phyloP scores from a whole-genome alignment of 2,113 vertebrate genomes.

The Tautogolabrus adspersus region DNA sequence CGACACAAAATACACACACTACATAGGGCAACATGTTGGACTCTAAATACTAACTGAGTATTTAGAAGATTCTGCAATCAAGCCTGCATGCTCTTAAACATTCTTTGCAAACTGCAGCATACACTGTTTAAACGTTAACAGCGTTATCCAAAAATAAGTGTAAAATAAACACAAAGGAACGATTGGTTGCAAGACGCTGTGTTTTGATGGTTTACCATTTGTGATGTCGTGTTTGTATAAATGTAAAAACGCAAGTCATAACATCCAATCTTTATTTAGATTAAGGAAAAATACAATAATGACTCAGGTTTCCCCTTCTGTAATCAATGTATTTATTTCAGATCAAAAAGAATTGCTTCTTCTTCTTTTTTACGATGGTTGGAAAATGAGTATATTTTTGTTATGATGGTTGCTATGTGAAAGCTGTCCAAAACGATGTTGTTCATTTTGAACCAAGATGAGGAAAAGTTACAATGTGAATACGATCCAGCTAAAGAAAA shows the following conservation, averaged over 20 bases:
- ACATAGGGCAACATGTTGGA: not conserved
- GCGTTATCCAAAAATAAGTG: not conserved
- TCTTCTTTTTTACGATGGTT: not conserved
- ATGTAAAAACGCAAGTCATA: not conserved
- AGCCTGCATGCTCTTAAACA: not conserved
- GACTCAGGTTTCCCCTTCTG: not conserved
- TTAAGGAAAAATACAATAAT: not conserved
- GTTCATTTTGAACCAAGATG: not conserved
- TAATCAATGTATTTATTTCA: not conserved
- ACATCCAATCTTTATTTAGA: not conserved
- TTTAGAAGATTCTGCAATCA: not conserved
- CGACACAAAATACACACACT: slow-evolving; percentile 1
- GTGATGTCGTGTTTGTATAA: not conserved
- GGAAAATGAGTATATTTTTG: not conserved
- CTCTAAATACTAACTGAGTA: not conserved
- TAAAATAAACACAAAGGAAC: not conserved
- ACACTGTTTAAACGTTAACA: not conserved
- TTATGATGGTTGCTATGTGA: not conserved
- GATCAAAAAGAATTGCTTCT: not conserved
- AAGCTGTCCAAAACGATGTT: not conserved
- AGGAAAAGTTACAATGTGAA: not conserved
- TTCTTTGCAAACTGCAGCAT: not conserved
- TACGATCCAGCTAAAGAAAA: not conserved
- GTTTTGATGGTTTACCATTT: not conserved
- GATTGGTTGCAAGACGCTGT: not conserved